Evolutionary conservation across 2,113 vertebrate genomes (phyloP), one percentile per base, ranked within the genome.

Genomic region (Percina caprodes): DNA sequence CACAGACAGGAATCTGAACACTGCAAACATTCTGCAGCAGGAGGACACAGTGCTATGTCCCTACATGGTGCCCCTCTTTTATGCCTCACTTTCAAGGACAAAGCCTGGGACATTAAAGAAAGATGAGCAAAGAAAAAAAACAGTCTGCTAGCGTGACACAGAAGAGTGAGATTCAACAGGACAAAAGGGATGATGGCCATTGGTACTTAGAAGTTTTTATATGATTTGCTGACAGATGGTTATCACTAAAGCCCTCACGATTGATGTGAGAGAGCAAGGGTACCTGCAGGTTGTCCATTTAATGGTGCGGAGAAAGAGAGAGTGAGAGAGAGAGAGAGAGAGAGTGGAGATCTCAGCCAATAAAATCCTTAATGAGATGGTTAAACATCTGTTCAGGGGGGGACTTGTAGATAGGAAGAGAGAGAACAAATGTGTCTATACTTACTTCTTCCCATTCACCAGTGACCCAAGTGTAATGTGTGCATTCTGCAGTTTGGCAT

Each of bases 381-480:
- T 73, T 79, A 39, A 83, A 83, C 86, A 87, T 88, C 72, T 80
- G 81, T 35, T 80, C 66, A 70, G 82, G 21, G 21, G n/a, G 45
- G 18, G 23, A 18, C 46, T 35, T 24, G 39, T 19, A 60, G 52
- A 62, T 42, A 49, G 23, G 39, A 30, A 51, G 48, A 66, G 46
- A 66, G 24, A 33, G n/a, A 78, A 55, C 49, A 19, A 77, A 56
- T 2, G 33, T 19, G 56, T 42, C 12, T 26, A 24, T 60, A 93
- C 96, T 97, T 89, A 99, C 98, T 2, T 95, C 88, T 48, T 91
- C 89, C 98, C 97, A 97, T 12, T 90, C 79, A 3, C 86, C 94
- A 6, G 93, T 61, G 6, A 85, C 23, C 98, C 98, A 98, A 1
- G 18, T 88, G 92, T 96, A 94, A 2, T 0, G 93, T 0, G 21